Conservation (phyloP, 2,888 invertebrate species). For the Himalopsyche anomala region DNA sequence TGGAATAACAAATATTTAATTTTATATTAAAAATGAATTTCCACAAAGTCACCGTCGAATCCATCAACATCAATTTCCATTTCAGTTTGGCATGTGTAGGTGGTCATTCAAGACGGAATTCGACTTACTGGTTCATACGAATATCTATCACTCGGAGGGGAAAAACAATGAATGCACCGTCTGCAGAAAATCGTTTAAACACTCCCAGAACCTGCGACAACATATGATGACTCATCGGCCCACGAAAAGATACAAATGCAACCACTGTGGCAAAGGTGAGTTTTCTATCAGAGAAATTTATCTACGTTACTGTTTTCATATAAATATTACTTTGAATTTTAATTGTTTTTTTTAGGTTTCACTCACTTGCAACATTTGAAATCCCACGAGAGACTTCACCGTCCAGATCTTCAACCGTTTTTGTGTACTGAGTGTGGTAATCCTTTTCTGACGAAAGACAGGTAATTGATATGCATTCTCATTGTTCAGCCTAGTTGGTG, state of each 20-base stretch:
- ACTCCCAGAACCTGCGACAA: constrained; percentile 57
- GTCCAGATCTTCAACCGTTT: constrained; percentile 55
- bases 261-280: constrained; percentile 61
- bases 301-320: too few species aligned
- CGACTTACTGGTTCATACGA: constrained; percentile 56
- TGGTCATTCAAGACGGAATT: constrained; percentile 56
- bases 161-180: constrained; percentile 51
- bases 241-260: constrained; percentile 54
- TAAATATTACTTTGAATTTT: too few species aligned
- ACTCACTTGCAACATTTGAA: constrained; percentile 59
- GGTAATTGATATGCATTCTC: constrained; percentile 39
- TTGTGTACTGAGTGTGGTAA: constrained; percentile 61
- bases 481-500: too few species aligned
- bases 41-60: too few species aligned
- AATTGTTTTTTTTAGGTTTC: constrained; percentile 52
- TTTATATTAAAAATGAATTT: too few species aligned
- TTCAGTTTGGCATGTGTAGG: constrained; percentile 54
- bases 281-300: too few species aligned
- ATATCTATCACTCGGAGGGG: constrained; percentile 58
- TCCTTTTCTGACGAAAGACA: constrained; percentile 57
- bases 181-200: constrained; percentile 56
- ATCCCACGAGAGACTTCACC: constrained; percentile 60
- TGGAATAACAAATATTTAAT: too few species aligned
- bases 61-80: neutral
- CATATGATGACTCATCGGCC: constrained; percentile 59